These are phyloP conservation scores for Pomacea maculata DNA, from an alignment of 1,140 invertebrate species.

Conservation along the genomic window DNA sequence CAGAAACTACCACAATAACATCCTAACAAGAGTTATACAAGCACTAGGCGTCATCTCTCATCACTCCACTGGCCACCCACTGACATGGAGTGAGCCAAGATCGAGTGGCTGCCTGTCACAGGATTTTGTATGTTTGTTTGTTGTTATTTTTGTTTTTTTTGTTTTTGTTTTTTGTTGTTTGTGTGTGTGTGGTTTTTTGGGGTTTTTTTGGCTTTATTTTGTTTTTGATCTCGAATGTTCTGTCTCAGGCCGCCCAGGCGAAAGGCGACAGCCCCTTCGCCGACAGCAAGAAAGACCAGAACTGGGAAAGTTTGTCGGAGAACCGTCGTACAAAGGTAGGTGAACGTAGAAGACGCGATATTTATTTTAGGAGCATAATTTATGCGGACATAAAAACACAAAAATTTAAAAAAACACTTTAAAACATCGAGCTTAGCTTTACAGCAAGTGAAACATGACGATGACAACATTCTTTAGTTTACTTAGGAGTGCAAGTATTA, in stretches of 20 bases:
- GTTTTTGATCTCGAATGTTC: background rate
- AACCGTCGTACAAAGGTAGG: slow-evolving; percentile 15
- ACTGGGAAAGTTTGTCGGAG: slow-evolving; percentile 1
- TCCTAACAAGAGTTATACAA: too few relatives aligned
- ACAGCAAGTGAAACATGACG: background rate
- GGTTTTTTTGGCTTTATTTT: too few relatives aligned
- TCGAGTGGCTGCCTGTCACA: too few relatives aligned
- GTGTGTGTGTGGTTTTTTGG: too few relatives aligned
- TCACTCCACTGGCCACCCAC: background rate
- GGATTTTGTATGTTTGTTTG: too few relatives aligned
- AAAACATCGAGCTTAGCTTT: background rate
- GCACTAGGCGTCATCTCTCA: background rate
- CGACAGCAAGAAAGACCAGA: background rate
- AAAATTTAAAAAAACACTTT: background rate
- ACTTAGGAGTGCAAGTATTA: background rate
- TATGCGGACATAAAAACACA: too few relatives aligned
- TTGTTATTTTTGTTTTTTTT: too few relatives aligned
- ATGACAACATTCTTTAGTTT: too few relatives aligned
- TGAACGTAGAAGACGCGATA: background rate
- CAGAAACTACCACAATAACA: too few relatives aligned
- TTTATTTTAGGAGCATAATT: background rate
- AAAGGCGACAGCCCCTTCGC: slow-evolving; percentile 5
- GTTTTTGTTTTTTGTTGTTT: too few relatives aligned
- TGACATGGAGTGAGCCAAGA: background rate
- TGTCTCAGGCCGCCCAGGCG: background rate